Evolutionary conservation across 2,113 vertebrate genomes (phyloP).

Genomic region (Gyps fulvus): DNA sequence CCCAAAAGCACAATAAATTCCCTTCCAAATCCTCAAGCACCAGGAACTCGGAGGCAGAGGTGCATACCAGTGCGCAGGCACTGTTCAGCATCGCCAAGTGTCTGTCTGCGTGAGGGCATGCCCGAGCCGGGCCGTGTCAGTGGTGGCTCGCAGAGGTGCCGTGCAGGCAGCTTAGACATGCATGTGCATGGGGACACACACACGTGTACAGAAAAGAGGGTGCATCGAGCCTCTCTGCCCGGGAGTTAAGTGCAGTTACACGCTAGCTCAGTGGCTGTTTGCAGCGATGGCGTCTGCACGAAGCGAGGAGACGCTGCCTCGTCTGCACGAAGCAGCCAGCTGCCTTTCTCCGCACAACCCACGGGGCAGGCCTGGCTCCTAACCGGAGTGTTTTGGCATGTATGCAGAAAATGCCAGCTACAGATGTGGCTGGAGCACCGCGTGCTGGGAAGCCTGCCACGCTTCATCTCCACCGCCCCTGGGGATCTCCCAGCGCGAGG

Average conservation of each 20-base stretch:
- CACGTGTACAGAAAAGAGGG: background rate
- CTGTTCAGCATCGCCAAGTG: background rate
- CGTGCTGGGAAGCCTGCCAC: background rate
- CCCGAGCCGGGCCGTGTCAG: fast-evolving
- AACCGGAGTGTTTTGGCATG: fast-evolving
- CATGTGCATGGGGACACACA: background rate
- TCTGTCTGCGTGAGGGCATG: fast-evolving
- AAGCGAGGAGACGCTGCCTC: background rate
- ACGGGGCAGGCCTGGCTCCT: background rate
- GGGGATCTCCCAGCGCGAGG: background rate
- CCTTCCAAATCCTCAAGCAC: constrained; percentile 14
- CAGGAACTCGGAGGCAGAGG: background rate
- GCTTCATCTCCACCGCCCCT: background rate
- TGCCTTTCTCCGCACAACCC: background rate
- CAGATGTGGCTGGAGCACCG: background rate
- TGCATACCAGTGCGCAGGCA: background rate
- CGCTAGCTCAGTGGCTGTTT: background rate
- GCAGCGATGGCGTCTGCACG: fast-evolving
- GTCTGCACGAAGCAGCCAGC: background rate
- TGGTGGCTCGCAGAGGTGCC: constrained; percentile 9
- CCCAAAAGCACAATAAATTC: constrained; percentile 17
- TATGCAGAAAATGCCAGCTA: background rate
- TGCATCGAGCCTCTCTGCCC: background rate
- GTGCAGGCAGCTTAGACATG: constrained; percentile 12
- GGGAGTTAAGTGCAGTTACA: background rate